phyloP scores from a whole-genome alignment of 2,888 invertebrate genomes.

The Marasmarcha lunaedactyla region DNA sequence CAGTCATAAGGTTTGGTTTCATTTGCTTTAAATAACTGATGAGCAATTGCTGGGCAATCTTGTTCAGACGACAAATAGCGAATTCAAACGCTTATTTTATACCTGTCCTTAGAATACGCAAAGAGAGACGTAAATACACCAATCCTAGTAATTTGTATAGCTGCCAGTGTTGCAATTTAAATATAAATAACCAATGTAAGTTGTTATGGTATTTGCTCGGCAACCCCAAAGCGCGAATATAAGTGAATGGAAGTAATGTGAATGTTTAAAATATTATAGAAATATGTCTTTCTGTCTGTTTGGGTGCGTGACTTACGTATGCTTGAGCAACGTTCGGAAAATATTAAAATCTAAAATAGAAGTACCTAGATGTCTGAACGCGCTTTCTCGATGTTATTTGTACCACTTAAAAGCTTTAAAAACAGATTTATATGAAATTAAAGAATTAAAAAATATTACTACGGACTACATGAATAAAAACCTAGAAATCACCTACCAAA shows the following conservation, averaged over 20 bases:
- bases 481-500: no score
- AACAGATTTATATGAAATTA: not conserved
- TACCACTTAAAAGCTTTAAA: not conserved
- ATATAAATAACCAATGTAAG: not conserved
- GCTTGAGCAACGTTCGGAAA: constrained; percentile 33
- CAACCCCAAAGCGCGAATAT: not conserved
- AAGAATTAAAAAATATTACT: no score
- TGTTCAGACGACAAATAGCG: constrained; percentile 15
- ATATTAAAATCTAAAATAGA: not conserved
- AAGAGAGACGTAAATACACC: not conserved
- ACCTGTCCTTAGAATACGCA: no score
- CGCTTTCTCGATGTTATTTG: not conserved
- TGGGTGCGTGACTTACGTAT: constrained; percentile 27
- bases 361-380: not conserved
- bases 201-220: not conserved
- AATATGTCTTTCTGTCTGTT: constrained; percentile 22
- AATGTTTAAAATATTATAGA: constrained; percentile 8
- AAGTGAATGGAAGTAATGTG: not conserved
- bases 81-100: not conserved
- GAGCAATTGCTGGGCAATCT: constrained; percentile 33
- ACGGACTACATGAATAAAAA: no score
- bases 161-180: not conserved
- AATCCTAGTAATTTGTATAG: not conserved
- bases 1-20: not conserved
- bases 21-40: constrained; percentile 12